These are phyloP conservation scores for Beroe forskalii DNA, from an alignment of 37 sponge, comb jelly and placozoan species.

Conservation along the genomic window DNA sequence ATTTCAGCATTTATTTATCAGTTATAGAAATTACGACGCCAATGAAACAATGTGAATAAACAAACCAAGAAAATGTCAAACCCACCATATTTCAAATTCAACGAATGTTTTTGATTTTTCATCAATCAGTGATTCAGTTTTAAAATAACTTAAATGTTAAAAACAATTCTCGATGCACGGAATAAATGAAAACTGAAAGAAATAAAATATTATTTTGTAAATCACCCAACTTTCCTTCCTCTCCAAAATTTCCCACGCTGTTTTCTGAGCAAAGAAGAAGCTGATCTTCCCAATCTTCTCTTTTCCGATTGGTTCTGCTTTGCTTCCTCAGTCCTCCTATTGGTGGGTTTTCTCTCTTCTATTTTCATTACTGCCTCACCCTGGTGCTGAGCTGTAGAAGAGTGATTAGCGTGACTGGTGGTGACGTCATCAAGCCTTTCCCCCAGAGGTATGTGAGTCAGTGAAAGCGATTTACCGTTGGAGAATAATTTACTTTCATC, in stretches of 20 bases:
- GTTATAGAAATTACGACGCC: no score
- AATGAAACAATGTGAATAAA: no score
- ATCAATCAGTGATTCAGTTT: no score
- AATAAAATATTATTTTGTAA: no score
- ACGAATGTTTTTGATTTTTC: no score
- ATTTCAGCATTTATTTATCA: no score
- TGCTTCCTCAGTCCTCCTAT: slow-evolving; percentile 45
- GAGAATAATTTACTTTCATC: slow-evolving; percentile 66
- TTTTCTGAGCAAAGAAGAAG: slow-evolving; percentile 71
- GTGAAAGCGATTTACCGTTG: slow-evolving; percentile 4
- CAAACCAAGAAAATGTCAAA: no score
- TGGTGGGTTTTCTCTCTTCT: neutral
- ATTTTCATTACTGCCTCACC: neutral
- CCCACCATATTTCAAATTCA: no score
- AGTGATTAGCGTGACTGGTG: no score
- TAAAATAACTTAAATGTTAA: no score
- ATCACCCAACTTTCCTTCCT: slow-evolving; percentile 45
- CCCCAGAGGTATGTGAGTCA: neutral
- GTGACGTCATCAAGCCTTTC: neutral
- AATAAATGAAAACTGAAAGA: no score
- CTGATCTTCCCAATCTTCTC: slow-evolving; percentile 76
- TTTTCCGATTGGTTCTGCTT: slow-evolving; percentile 74
- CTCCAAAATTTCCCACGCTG: slow-evolving; percentile 46
- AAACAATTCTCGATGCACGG: no score
- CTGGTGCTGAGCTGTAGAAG: neutral